These are phyloP conservation scores for Caenorhabditis brenneri DNA, from an alignment of 1,140 invertebrate species.

Conservation along the genomic window DNA sequence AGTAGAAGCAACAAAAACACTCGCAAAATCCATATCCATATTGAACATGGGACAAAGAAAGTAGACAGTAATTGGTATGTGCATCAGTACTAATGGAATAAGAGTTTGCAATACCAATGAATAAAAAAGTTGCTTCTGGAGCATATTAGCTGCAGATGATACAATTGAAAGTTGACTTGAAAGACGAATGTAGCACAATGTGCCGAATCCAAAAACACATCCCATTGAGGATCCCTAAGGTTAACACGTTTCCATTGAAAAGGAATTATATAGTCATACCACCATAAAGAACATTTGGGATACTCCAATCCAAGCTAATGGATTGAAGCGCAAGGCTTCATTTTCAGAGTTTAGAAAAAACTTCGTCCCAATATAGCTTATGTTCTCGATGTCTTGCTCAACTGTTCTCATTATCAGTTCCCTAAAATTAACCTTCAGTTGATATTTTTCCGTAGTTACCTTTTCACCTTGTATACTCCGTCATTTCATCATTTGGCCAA, in stretches of 20 bases:
- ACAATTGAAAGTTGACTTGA: neutral
- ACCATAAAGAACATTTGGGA: constrained; percentile 5
- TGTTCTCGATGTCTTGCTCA: neutral
- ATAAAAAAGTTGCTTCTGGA: neutral
- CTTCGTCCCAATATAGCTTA: neutral
- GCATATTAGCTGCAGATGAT: neutral
- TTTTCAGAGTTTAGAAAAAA: neutral
- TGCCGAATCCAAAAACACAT: neutral
- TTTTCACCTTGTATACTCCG: neutral
- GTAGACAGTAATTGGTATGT: neutral
- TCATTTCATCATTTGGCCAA: constrained; percentile 6
- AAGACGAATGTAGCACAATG: neutral
- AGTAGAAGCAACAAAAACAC: neutral
- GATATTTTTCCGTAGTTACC: too few relatives aligned
- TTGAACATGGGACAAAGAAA: neutral
- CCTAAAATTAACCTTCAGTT: neutral
- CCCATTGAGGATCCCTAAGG: neutral
- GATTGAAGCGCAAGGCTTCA: neutral
- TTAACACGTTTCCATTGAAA: too few relatives aligned
- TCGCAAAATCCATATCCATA: neutral
- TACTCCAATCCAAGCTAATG: neutral
- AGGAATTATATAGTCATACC: neutral
- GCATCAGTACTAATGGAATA: neutral
- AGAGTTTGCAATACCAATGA: neutral
- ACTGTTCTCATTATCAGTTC: neutral